Base-by-base conservation (phyloP, 2,797 vertebrate species). In the Phrynocephalus guinanensis region DNA sequence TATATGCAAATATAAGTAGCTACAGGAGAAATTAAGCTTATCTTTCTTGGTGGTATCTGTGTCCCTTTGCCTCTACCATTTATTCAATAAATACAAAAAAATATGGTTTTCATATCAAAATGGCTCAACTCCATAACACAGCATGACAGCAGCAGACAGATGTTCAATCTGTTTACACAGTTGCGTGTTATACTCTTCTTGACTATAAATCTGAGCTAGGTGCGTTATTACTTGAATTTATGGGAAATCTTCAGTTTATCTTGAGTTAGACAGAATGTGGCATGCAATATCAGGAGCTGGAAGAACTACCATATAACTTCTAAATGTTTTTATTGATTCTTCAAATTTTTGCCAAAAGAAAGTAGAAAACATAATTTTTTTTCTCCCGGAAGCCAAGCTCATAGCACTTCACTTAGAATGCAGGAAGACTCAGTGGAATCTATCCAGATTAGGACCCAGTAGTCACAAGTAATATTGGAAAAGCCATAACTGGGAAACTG, bases 41-140 rank as follows among this genome's bases (percentile, higher is more conserved):
- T 78, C 81, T 70, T 18, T 60, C 75, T 63, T 63, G 75, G 56
- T 7, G 18, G 66, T 70, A 76, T 78, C 48, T 11, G 18, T 82
- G 50, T 70, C 66, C 73, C 48, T 70, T 78, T 33, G 15, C 81
- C 66, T 83, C 67, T 66, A 24, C 38, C 20, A 5, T 11, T 63
- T 33, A 71, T n/a, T 68, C 48, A 30, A 44, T 11, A 33, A 86
- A 83, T 33, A 71, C 60, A 79, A 56, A 83, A 83, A 79, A 83
- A 78, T 78, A 70, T 24, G 52, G 33, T 66, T 87, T 83, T 78
- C 48, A 44, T 56, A 87, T 87, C 81, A 60, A 52, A 26, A 87
- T 26, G 73, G 70, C 48, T 82, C n/a, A 4, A 48, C 60, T 60
- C 66, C 81, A n/a, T 38, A 83, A 77, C 60, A 24, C 22, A 7